These are phyloP conservation scores for Calyptomena viridis DNA, from an alignment of 2,113 vertebrate species.

Conservation along the genomic window DNA sequence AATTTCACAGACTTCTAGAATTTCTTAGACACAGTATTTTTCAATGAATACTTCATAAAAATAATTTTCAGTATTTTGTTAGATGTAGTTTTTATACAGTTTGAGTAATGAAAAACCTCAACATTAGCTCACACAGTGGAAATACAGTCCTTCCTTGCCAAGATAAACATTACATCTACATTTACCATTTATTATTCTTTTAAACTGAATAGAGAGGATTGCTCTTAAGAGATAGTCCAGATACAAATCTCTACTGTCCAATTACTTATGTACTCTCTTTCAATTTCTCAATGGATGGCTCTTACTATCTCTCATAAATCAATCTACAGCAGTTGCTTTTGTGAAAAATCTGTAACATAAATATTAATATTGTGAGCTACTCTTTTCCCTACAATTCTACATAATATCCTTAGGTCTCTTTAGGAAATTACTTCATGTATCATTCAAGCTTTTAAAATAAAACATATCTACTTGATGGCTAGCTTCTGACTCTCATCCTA, in stretches of 20 bases:
- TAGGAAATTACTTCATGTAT: constrained; percentile 32
- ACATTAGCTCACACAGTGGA: background rate
- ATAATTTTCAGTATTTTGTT: constrained; percentile 16
- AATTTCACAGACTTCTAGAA: constrained; percentile 58
- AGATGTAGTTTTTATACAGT: constrained; percentile 11
- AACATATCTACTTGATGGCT: background rate
- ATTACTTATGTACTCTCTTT: constrained; percentile 25
- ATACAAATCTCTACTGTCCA: constrained; percentile 38
- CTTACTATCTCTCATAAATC: constrained; percentile 19
- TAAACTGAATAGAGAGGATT: constrained; percentile 38
- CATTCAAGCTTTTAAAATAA: constrained; percentile 30
- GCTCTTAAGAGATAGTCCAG: constrained; percentile 47
- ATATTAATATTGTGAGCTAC: constrained; percentile 27
- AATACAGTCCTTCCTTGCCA: background rate
- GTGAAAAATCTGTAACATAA: constrained; percentile 38
- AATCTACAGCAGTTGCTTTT: constrained; percentile 17
- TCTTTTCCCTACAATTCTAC: constrained; percentile 31
- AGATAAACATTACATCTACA: constrained; percentile 31
- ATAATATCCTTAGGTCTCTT: background rate
- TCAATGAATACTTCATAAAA: constrained; percentile 56
- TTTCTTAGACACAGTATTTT: constrained; percentile 47
- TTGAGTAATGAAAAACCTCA: constrained; percentile 36
- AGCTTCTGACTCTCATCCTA: constrained; percentile 6
- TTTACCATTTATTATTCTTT: constrained; percentile 28
- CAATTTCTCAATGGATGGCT: constrained; percentile 26